phyloP scores from a whole-genome alignment of 2,888 invertebrate genomes.

The Epistrophe eligans region DNA sequence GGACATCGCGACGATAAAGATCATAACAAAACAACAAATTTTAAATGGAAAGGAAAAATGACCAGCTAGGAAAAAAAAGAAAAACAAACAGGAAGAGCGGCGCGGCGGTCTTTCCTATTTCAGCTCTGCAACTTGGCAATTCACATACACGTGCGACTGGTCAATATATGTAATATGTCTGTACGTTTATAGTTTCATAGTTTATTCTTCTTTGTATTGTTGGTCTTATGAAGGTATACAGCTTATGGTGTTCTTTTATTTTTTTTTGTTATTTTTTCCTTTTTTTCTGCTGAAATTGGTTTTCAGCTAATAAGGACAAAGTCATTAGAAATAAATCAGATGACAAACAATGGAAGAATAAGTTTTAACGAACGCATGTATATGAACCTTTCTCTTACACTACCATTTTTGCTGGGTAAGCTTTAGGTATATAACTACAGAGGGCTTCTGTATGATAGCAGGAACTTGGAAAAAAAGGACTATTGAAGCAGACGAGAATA shows the following conservation, averaged over 20 bases:
- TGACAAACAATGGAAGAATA: constrained; percentile 77
- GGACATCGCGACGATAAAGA: constrained; percentile 66
- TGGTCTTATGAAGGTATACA: constrained; percentile 18
- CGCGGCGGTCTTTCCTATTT: constrained; percentile 37
- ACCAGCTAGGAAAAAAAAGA: constrained; percentile 36
- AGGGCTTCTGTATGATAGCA: neutral
- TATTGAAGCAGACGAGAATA: constrained; percentile 62
- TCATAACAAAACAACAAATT: constrained; percentile 73
- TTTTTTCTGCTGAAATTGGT: constrained; percentile 77
- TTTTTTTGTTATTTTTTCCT: constrained; percentile 31
- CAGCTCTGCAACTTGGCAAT: constrained; percentile 49
- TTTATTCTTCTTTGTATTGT: constrained; percentile 56
- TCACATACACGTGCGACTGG: constrained; percentile 66
- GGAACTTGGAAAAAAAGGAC: constrained; percentile 6
- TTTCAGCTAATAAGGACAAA: constrained; percentile 78
- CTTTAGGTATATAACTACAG: neutral
- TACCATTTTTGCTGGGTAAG: constrained; percentile 22
- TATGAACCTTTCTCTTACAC: neutral
- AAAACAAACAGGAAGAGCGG: constrained; percentile 8
- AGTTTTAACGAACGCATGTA: constrained; percentile 67
- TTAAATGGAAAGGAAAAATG: constrained; percentile 66
- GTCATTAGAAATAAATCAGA: constrained; percentile 79
- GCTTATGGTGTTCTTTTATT: constrained; percentile 41
- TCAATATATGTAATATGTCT: constrained; percentile 28
- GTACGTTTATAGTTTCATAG: constrained; percentile 26